Base-by-base conservation (phyloP, 2,113 vertebrate species). In the Chionomys nivalis region DNA sequence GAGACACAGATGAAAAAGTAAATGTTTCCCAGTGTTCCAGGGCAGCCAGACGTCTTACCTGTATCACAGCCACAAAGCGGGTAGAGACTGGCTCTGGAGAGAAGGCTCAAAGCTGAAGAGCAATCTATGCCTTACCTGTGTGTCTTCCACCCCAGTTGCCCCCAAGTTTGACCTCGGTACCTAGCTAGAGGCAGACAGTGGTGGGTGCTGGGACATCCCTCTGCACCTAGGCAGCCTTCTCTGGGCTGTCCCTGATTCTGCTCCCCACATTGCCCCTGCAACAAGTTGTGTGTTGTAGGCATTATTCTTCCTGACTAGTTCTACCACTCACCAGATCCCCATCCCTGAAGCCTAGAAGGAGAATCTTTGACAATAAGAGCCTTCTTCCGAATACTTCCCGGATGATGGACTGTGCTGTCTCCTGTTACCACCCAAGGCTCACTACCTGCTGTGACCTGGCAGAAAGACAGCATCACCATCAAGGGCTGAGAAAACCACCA, bases 101-200 rank as follows among this genome's bases (percentile, higher is more conserved):
- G n/a, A 9, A 92, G 42, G 33, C 66, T 82, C 87, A 72, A 68
- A 65, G 61, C 47, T 68, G 36, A 65, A 87, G 66, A 66, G 61
- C 61, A 28, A 23, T 33, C 42, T 58, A 63, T 8, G 11, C 9
- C 79, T 58, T 58, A 58, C 58, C 58, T 58, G 58, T 58, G 58
- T 58, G 0, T 58, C 52, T 95, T 87, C 73, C 21, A 17, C 65
- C 72, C 31, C 77, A 94, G 95, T 85, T 42, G 10, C 44, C 1
- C 96, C 96, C 52, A 98, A 96, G 92, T 98, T 98, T 98, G 97
- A 98, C 90, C 97, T 98, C 83, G 98, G 97, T 89, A 97, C 97
- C 90, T 97, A 95, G 44, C 92, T 98, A 98, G 98, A 98, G 97
- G 96, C 98, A 98, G 94, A 97, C 97, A 98, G 98, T 99, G 94